Evolutionary conservation across 2,113 vertebrate genomes (phyloP).

Genomic region (Micromys minutus): DNA sequence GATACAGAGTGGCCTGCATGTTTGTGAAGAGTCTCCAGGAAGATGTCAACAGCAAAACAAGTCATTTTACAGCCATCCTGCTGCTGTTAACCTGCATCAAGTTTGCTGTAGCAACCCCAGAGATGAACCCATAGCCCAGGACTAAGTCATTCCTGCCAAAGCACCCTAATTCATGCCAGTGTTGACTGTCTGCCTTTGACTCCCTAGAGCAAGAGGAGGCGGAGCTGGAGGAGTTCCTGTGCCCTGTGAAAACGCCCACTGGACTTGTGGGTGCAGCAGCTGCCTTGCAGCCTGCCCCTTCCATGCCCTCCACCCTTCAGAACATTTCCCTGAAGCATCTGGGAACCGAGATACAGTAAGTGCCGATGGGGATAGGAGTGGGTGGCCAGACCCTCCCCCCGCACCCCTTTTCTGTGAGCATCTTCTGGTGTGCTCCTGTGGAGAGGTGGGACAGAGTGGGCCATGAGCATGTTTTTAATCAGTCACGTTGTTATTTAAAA

Average conservation of each 20-base stretch:
- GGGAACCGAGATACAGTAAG: constrained; percentile 97
- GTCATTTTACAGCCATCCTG: not conserved
- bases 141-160: not conserved
- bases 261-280: constrained; percentile 91
- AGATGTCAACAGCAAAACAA: not conserved
- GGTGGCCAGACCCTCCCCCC: not conserved
- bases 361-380: not conserved
- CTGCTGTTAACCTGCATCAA: not conserved
- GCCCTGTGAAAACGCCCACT: constrained; percentile 88
- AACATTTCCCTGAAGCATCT: constrained; percentile 97
- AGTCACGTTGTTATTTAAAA: not conserved
- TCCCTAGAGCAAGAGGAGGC: constrained; percentile 67
- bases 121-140: not conserved
- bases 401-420: not conserved
- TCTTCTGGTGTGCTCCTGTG: not conserved
- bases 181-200: constrained; percentile 34
- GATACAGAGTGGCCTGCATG: not conserved
- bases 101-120: not conserved
- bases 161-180: accelerated
- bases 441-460: not conserved
- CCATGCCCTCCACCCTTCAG: constrained; percentile 83
- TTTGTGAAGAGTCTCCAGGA: not conserved
- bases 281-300: constrained; percentile 84
- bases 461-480: not conserved
- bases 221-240: constrained; percentile 89